Evolutionary conservation across 2,113 vertebrate genomes (phyloP).

Genomic region (Crocuta crocuta): DNA sequence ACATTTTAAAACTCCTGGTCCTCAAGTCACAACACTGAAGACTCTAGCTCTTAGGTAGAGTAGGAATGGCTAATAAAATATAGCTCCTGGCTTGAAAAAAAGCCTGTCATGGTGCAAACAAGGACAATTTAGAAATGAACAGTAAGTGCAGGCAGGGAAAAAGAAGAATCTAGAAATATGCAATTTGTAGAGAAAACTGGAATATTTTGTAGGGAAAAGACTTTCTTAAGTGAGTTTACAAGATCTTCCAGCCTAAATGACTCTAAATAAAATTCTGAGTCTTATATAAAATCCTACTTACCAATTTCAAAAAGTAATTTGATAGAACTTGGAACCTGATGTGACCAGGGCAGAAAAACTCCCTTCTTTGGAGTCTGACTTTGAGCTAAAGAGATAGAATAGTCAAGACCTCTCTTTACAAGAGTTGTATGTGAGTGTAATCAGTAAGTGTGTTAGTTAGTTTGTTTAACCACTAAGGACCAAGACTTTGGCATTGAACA

Average conservation of each 20-base stretch:
- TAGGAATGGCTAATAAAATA: neutral
- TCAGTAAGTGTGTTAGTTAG: neutral
- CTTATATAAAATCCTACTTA: neutral
- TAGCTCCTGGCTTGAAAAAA: neutral
- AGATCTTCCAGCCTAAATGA: neutral
- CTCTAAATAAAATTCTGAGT: neutral
- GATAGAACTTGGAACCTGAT: neutral
- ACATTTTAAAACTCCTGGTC: neutral
- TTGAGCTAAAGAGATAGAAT: neutral
- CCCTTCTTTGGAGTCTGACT: neutral
- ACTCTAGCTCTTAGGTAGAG: neutral
- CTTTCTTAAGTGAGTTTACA: neutral
- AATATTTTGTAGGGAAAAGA: neutral
- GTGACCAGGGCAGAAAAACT: neutral
- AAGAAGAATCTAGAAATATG: neutral
- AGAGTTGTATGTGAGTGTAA: neutral
- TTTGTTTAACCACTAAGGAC: neutral
- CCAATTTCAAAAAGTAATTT: conserved; percentile 5
- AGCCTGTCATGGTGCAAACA: neutral
- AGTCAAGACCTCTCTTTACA: neutral
- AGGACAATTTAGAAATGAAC: neutral
- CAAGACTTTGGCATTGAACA: neutral
- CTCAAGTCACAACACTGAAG: neutral
- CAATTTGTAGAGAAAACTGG: neutral
- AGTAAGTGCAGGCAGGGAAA: neutral